These are phyloP conservation scores for Varecia variegata DNA, from an alignment of 2,797 vertebrate species.

Conservation along the genomic window DNA sequence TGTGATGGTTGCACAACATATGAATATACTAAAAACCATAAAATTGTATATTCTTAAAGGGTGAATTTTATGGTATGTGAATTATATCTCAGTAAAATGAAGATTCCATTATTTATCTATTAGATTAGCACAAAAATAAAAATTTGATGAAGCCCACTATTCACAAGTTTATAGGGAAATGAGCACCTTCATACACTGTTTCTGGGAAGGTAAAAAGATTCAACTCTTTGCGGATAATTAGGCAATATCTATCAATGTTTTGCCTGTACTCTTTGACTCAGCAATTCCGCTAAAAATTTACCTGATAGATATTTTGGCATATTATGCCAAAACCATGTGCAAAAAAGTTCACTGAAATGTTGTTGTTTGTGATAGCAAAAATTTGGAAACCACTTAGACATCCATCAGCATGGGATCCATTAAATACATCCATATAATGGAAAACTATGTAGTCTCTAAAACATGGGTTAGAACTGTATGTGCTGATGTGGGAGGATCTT, in stretches of 20 bases:
- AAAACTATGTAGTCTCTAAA: not conserved
- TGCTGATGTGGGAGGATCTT: not conserved
- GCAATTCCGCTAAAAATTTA: not conserved
- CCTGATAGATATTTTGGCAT: no score
- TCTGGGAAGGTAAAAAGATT: not conserved
- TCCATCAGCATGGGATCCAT: not conserved
- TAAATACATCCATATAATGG: not conserved
- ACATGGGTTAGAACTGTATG: not conserved
- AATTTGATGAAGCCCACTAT: not conserved
- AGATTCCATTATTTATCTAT: not conserved
- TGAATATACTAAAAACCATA: not conserved
- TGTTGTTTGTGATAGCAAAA: not conserved
- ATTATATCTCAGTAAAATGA: not conserved
- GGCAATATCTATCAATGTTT: not conserved
- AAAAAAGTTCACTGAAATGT: not conserved
- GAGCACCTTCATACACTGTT: rapidly evolving
- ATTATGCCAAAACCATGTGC: not conserved
- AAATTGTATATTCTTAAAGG: not conserved
- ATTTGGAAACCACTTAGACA: not conserved
- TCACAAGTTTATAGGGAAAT: not conserved
- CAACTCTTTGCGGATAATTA: not conserved
- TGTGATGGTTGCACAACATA: no score
- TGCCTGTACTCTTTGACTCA: not conserved
- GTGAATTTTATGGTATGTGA: not conserved
- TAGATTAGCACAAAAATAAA: not conserved